Conservation (phyloP, 1,140 invertebrate species). For the Stenopsyche tienmushanensis region DNA sequence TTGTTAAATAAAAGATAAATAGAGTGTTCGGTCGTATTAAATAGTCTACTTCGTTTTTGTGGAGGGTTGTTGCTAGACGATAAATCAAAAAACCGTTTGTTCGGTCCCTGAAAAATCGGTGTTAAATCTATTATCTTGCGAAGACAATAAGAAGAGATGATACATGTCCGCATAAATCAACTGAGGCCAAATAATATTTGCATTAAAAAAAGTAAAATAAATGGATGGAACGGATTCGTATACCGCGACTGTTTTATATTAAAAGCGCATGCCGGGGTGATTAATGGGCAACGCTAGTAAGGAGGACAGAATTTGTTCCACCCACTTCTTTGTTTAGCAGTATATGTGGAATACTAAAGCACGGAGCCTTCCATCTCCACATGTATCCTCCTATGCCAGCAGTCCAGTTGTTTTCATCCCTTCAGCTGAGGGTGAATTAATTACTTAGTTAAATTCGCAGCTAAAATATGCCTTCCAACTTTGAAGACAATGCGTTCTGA, state of each 20-base stretch:
- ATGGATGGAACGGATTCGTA: not conserved
- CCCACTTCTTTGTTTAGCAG: not conserved
- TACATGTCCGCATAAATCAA: not conserved
- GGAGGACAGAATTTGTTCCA: not conserved
- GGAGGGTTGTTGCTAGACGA: no score
- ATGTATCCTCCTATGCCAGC: not conserved
- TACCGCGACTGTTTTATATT: conserved; percentile 20
- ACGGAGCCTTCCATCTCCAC: not conserved
- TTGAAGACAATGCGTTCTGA: no score
- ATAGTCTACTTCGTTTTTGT: no score
- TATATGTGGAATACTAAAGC: conserved; percentile 14
- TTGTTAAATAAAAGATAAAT: no score
- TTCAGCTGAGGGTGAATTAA: not conserved
- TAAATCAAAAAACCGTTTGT: no score
- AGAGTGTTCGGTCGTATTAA: no score
- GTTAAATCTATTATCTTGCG: not conserved
- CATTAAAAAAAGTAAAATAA: not conserved
- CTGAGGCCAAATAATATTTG: not conserved
- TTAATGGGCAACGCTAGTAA: conserved; percentile 7
- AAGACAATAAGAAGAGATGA: not conserved
- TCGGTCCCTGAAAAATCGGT: not conserved
- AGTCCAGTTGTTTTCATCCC: not conserved
- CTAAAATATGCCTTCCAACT: not conserved
- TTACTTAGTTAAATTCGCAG: not conserved
- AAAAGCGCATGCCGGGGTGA: conserved; percentile 14